phyloP scores from a whole-genome alignment of 2,797 vertebrate genomes.

The Calcarius lapponicus region DNA sequence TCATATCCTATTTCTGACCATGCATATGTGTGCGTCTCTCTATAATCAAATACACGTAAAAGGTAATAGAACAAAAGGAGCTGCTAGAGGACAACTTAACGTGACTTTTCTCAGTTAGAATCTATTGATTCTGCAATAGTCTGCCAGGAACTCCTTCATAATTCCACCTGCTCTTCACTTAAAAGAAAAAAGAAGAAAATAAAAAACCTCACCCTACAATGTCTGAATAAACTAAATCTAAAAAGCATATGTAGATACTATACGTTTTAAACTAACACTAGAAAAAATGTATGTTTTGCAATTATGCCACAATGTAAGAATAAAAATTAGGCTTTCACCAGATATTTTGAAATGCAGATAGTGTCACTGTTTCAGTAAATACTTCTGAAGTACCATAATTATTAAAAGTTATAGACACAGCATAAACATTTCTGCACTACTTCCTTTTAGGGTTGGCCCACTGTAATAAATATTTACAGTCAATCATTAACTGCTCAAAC shows the following conservation, averaged over 20 bases:
- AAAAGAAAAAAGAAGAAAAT: background rate
- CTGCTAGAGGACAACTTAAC: background rate
- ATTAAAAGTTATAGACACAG: background rate
- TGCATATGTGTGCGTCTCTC: accelerated
- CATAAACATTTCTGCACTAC: background rate
- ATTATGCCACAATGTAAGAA: background rate
- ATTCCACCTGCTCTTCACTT: background rate
- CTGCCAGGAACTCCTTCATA: background rate
- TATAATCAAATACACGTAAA: background rate
- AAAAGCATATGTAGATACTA: background rate
- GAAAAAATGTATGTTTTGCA: background rate
- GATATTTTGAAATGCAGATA: background rate
- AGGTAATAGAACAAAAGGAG: background rate
- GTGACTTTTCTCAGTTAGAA: background rate
- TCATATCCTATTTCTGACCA: background rate
- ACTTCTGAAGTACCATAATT: background rate
- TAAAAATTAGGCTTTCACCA: background rate
- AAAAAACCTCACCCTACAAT: background rate
- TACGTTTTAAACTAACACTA: background rate
- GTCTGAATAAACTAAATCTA: background rate
- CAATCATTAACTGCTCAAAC: background rate
- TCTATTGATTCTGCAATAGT: background rate
- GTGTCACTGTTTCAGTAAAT: background rate
- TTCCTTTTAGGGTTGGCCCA: background rate
- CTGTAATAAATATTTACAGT: background rate